Percentiles rank a stretch among this genome's conserved stretches.
Conservation (phyloP, 2,113 vertebrate species). For the Megaceryle maxima region DNA sequence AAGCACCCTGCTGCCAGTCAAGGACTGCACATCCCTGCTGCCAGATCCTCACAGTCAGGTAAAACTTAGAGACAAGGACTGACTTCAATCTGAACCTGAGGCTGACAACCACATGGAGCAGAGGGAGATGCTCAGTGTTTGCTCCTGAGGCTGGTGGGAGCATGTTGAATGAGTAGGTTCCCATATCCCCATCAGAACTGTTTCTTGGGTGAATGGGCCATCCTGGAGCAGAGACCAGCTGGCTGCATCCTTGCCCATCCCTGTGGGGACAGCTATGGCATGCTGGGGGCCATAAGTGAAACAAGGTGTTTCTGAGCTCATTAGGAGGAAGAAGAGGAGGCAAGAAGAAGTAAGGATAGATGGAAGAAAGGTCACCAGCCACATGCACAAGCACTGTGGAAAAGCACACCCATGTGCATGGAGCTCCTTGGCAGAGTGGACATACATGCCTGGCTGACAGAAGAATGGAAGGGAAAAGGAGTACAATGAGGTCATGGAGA, state of each 20-base stretch:
- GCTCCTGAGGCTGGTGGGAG: not conserved
- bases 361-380: not conserved
- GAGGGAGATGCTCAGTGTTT: not conserved
- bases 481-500: not conserved
- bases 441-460: not conserved
- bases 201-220: not conserved
- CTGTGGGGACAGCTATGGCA: accelerated
- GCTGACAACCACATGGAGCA: not conserved
- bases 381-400: not conserved
- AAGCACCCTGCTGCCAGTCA: not conserved
- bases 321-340: not conserved
- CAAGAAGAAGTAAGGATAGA: not conserved
- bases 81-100: not conserved
- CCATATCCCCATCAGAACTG: not conserved
- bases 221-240: not conserved
- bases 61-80: not conserved
- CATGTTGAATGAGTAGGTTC: not conserved
- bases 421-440: not conserved
- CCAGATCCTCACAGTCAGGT: not conserved
- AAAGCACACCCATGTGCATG: accelerated
- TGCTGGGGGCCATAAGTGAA: not conserved
- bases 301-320: not conserved
- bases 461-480: not conserved
- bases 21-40: not conserved
- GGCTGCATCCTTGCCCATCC: not conserved